Evolutionary conservation across 2,113 vertebrate species (phyloP), one percentile per base, ranked within the genome.

Genomic region (Pionites leucogaster): DNA sequence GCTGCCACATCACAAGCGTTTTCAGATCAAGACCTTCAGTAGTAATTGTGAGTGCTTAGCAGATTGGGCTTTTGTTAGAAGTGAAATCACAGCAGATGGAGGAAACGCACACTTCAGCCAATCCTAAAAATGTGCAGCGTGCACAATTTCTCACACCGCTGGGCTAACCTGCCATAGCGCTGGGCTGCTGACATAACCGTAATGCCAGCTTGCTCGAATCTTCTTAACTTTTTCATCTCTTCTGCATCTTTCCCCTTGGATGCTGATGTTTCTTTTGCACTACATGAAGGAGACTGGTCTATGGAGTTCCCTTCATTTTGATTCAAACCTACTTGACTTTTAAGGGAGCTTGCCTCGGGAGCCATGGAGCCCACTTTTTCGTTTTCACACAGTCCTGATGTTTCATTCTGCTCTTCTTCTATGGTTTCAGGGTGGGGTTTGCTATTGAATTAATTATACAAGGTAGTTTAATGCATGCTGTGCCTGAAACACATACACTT

Each of bases 91-190:
- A 93, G 64, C 0, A 1, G 82, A 88, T 25, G 2, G 33, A 69
- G 81, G 74, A 76, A 88, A 91, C 27, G 20, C 84, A 71, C 86
- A 96, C 59, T 46, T 78, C 70, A 86, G 83, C 53, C 75, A 92
- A 87, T 41, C 82, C 81, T 82, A 74, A 80, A 95, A 70, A 9
- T 8, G 22, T 81, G 64, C 59, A 86, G 47, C 96, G 92, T 97
- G 97, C 97, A 95, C n/a, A 10, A 74, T 68, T 71, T 91, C 88
- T 55, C 90, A 86, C 93, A 90, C 88, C 0, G 4, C 5, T 67
- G 44, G 85, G 97, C 99, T 99, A 97, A 99, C 99, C 99, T 99
- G 98, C 97, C 93, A 59, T 99, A 99, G 89, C 98, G 98, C 94
- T 97, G 98, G 7, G 98, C 97, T 50, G 99, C 99, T 22, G 99